Evolutionary conservation across 2,797 vertebrate genomes (phyloP).

Genomic region (Manis javanica): DNA sequence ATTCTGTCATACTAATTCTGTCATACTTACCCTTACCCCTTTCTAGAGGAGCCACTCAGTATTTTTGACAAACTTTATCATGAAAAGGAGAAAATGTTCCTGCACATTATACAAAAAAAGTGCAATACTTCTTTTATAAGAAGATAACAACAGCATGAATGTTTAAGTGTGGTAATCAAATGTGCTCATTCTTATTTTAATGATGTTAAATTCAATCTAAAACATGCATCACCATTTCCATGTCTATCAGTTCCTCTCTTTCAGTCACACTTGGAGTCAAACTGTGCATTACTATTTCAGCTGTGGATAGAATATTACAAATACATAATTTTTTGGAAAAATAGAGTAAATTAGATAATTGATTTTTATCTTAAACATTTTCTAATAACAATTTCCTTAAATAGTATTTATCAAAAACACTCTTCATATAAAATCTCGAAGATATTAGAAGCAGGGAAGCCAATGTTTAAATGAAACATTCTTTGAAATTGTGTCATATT

Average conservation of each 20-base stretch:
- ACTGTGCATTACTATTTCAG: background rate
- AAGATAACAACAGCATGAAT: background rate
- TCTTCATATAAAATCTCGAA: background rate
- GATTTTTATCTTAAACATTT: background rate
- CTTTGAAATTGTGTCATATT: background rate
- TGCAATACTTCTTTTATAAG: background rate
- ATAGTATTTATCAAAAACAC: background rate
- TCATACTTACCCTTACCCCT: background rate
- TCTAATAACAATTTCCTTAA: background rate
- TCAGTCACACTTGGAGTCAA: background rate
- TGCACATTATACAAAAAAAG: background rate
- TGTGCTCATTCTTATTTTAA: background rate
- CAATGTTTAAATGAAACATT: background rate
- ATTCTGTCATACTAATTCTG: background rate
- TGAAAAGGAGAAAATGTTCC: background rate
- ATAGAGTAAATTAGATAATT: background rate
- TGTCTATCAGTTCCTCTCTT: background rate
- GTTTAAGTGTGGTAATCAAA: background rate
- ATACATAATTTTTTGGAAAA: background rate
- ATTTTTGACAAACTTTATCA: background rate
- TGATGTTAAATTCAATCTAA: background rate
- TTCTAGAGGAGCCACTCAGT: background rate
- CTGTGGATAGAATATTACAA: background rate
- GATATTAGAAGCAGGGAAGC: background rate
- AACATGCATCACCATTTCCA: background rate